Conservation (phyloP, 1,140 invertebrate genomes). For the Drosophila lowei region DNA sequence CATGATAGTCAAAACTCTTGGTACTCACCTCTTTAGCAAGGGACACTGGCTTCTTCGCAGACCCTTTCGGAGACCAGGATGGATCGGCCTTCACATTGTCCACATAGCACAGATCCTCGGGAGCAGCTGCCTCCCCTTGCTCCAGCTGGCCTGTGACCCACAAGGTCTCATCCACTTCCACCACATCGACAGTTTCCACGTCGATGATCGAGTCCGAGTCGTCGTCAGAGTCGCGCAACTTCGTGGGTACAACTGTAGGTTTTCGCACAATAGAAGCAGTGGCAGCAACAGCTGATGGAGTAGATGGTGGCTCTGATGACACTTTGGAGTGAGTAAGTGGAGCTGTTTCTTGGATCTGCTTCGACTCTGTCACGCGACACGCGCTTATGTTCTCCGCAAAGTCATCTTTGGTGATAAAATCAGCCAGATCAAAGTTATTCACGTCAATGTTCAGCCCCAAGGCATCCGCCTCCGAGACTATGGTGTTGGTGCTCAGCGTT, state of each 20-base stretch:
- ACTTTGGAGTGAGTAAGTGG: no score
- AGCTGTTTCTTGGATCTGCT: neutral
- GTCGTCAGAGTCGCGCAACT: constrained; percentile 56
- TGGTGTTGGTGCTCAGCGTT: constrained; percentile 73
- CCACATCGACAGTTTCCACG: constrained; percentile 76
- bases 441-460: constrained; percentile 73
- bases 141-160: constrained; percentile 8
- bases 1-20: no score
- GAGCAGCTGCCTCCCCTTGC: neutral
- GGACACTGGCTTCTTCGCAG: constrained; percentile 41
- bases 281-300: neutral
- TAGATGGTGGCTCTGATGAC: no score
- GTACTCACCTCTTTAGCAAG: constrained; percentile 62
- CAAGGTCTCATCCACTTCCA: constrained; percentile 51
- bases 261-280: neutral
- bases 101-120: constrained; percentile 61
- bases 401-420: constrained; percentile 81
- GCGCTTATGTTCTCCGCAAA: constrained; percentile 56
- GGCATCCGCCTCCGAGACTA: constrained; percentile 60
- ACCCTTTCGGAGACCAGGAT: constrained; percentile 68
- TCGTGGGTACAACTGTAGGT: constrained; percentile 10
- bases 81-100: constrained; percentile 77
- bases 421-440: constrained; percentile 78
- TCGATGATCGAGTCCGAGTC: constrained; percentile 79
- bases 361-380: constrained; percentile 21